phyloP scores from a whole-genome alignment of 2,888 invertebrate genomes.

The Amorpha juglandis region DNA sequence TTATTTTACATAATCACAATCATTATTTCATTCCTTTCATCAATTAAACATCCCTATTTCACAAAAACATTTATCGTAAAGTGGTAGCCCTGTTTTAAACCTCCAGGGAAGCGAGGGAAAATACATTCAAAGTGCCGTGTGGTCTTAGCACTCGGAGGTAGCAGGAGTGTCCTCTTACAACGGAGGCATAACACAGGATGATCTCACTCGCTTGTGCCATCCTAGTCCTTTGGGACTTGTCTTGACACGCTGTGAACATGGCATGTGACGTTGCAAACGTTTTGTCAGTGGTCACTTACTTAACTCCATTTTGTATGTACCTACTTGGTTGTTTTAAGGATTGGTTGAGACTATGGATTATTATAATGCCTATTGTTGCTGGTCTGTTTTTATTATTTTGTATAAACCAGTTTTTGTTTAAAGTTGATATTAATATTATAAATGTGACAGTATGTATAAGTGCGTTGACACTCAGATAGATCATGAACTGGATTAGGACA shows the following conservation, averaged over 20 bases:
- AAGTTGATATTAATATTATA: too few species aligned
- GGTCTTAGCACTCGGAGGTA: slow-evolving; percentile 24
- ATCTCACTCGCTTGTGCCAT: slow-evolving; percentile 6
- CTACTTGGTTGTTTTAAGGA: background rate
- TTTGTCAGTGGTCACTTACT: background rate
- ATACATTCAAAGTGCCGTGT: slow-evolving; percentile 28
- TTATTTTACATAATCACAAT: too few species aligned
- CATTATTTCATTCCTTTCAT: background rate
- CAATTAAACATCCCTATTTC: background rate
- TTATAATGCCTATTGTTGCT: too few species aligned
- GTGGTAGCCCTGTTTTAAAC: slow-evolving; percentile 21
- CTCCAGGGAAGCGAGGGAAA: slow-evolving; percentile 20
- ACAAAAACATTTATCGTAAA: background rate
- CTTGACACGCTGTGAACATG: slow-evolving; percentile 5
- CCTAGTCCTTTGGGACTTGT: background rate
- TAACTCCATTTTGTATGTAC: too few species aligned
- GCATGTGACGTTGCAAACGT: background rate
- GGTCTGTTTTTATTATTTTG: too few species aligned
- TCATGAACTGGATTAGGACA: too few species aligned
- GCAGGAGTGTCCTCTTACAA: slow-evolving; percentile 9
- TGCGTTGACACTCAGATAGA: too few species aligned
- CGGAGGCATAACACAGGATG: slow-evolving; percentile 5
- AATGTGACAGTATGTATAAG: too few species aligned
- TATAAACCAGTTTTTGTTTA: too few species aligned
- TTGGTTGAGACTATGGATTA: too few species aligned